A percentile compares a stretch with the other conserved stretches of the same genome.
Evolutionary conservation across 2,113 vertebrate species (phyloP).

Genomic region (Antigone vipio): DNA sequence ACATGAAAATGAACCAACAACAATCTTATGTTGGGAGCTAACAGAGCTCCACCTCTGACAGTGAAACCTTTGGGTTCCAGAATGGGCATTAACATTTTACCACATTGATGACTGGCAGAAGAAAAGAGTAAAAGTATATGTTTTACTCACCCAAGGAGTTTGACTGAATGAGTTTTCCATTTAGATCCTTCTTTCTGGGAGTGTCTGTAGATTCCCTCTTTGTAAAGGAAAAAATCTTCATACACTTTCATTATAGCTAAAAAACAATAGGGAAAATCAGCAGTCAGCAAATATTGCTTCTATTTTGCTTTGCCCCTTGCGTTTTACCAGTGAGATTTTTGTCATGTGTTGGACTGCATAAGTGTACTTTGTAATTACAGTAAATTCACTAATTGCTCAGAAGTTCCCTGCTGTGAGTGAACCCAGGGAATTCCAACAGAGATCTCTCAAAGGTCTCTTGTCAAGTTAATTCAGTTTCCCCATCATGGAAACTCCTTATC

Average conservation of each 20-base stretch:
- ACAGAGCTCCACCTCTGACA: neutral
- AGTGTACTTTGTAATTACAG: neutral
- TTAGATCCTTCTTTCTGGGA: constrained; percentile 38
- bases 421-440: neutral
- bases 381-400: neutral
- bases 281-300: neutral
- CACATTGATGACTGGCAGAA: neutral
- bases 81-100: neutral
- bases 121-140: neutral
- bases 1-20: neutral
- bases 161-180: constrained; percentile 75
- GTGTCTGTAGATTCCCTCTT: constrained; percentile 74
- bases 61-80: neutral
- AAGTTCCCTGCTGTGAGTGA: neutral
- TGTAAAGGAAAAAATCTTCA: constrained; percentile 80
- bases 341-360: neutral
- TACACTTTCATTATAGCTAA: constrained; percentile 79
- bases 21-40: neutral
- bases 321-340: neutral
- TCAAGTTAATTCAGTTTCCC: neutral
- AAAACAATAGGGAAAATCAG: neutral
- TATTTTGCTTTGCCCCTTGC: neutral
- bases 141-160: constrained; percentile 75
- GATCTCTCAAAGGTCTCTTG: neutral
- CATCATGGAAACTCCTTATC: neutral